Evolutionary conservation across 2,888 invertebrate species (phyloP), one percentile per base, ranked within the genome.

Genomic region (Neelides folsomi): DNA sequence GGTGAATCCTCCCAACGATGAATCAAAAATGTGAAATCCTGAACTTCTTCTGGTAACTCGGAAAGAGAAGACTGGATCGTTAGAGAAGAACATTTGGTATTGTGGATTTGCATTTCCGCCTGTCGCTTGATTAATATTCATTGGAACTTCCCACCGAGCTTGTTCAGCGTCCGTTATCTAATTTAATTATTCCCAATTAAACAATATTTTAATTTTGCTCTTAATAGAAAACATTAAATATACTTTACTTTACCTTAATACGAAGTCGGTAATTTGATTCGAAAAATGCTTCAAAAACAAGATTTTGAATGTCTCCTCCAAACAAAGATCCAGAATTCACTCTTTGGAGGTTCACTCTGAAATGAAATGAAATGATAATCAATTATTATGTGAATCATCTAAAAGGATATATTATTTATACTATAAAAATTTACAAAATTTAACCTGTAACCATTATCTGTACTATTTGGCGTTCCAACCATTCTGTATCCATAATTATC

Each of bases 1-100:
- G 1, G 69, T 66, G 16, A 74, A 66, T 1, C 71, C 71, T 9
- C 67, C 67, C 6, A 67, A 57, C n/a, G 65, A 62, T 6, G 68
- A 65, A 50, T 68, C 67, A 45, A 65, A 63, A 48, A 58, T 49
- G 10, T 58, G 55, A 8, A 58, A 51, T 1, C 58, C 57, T 18
- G 46, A 56, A 1, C 57, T 47, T 42, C 49, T 57, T 37, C 64
- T 52, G 9, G 51, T 39, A 12, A 61, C 47, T 47, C 47, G 47
- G 46, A 59, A 55, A 36, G 65, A 59, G 57, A 71, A 69, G 5
- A 56, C 53, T 8, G 60, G 63, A 6, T 56, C 52, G n/a, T 60
- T 58, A 7, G 48, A 27, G 15, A 62, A 57, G 15, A 51, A 38
- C 2, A 66, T 48, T 12, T 62, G 58, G 54, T 66, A 66, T 20